Evolutionary conservation across 1,140 invertebrate species (phyloP), one percentile per base, ranked within the genome.

Genomic region (Caenorhabditis briggsae): DNA sequence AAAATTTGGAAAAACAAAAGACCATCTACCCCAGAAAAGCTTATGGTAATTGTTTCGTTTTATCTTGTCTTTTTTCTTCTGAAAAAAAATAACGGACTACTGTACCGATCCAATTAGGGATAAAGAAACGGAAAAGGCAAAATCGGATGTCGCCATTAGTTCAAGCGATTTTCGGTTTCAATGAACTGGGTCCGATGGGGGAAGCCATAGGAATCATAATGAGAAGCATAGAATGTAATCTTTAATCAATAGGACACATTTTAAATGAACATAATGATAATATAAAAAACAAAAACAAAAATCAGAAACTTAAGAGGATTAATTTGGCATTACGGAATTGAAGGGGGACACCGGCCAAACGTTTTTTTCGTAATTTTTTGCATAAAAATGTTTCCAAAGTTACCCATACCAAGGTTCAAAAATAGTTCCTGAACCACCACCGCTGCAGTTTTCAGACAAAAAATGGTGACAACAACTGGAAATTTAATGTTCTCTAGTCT

Each of bases 1-100:
- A 33, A n/a, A n/a, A n/a, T n/a, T 33, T 33, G 33, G 25, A 65
- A 65, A 64, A 64, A 33, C 59, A 64, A 64, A 74, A 74, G 33
- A 74, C 46, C 65, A 18, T 48, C 41, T 46, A 16, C 12, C 65
- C 41, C 46, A 74, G 2, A 48, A n/a, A 48, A 46, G 33, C 23
- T 20, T 33, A 33, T 7, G 18, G 61, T 41, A 65, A 65, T 65
- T 33, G 20, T 64, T 41, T 41, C 16, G 59, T 64, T 64, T 64
- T 58, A 7, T 33, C 33, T 33, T 65, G 9, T 7, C 41, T 33
- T 33, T 65, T n/a, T 65, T 23, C 58, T 33, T 41, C 25, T 9
- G 25, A 65, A 65, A 7, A 65, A 2, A 25, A 58, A 58, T 8
- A 20, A 18, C 8, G 56, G 16, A 0, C 56, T 58, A n/a, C 56